phyloP scores from a whole-genome alignment of 1,140 invertebrate genomes.

The Magallana angulata region DNA sequence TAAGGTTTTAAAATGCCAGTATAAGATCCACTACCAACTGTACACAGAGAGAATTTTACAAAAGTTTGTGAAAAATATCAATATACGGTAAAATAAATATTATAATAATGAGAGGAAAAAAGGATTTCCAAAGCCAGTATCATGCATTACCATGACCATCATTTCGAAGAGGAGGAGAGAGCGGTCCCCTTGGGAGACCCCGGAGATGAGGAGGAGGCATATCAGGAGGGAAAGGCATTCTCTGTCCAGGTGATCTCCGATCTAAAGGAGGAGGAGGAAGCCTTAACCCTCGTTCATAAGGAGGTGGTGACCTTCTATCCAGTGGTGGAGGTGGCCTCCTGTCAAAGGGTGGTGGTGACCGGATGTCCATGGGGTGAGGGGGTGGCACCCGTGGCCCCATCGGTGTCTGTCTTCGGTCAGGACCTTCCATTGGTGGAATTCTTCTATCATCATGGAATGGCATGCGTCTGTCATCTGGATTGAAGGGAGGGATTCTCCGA shows the following conservation, averaged over 20 bases:
- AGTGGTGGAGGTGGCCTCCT: conserved; percentile 54
- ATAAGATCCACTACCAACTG: too few relatives aligned
- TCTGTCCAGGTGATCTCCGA: conserved; percentile 63
- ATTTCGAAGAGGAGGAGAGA: conserved; percentile 44
- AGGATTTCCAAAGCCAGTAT: neutral
- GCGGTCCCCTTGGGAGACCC: conserved; percentile 51
- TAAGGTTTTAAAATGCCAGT: neutral
- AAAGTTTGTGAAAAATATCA: too few relatives aligned
- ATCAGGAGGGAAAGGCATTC: conserved; percentile 63
- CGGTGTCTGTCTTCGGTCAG: conserved; percentile 61
- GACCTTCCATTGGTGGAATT: conserved; percentile 56
- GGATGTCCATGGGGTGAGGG: conserved; percentile 42
- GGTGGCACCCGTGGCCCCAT: conserved; percentile 57
- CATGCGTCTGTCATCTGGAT: conserved; percentile 46
- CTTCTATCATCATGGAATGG: conserved; percentile 55
- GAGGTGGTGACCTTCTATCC: conserved; percentile 65
- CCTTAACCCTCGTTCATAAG: conserved; percentile 62
- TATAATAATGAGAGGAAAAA: neutral
- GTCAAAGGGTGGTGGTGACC: conserved; percentile 58
- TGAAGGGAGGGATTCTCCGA: conserved; percentile 49
- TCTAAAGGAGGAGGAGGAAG: conserved; percentile 62
- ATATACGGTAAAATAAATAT: too few relatives aligned
- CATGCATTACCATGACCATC: conserved; percentile 41
- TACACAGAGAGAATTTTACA: too few relatives aligned
- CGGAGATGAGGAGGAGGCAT: conserved; percentile 60